Evolutionary conservation across 2,113 vertebrate genomes (phyloP).

Genomic region (Mustelus asterias): DNA sequence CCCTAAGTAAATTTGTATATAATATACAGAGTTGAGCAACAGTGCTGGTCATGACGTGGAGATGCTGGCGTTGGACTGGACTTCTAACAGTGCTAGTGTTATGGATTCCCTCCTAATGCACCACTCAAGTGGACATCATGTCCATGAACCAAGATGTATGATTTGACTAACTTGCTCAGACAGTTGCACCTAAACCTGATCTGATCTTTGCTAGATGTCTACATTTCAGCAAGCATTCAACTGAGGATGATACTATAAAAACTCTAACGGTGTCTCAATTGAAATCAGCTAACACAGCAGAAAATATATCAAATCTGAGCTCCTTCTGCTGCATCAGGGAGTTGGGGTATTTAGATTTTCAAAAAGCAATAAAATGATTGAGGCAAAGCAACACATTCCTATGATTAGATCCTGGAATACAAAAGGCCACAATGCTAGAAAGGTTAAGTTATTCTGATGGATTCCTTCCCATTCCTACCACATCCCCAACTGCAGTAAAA

Average conservation of each 20-base stretch:
- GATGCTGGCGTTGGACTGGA: too few relatives aligned
- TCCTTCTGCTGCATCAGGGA: background rate
- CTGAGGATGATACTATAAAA: too few relatives aligned
- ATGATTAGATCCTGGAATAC: background rate
- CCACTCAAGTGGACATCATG: background rate
- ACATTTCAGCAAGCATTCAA: background rate
- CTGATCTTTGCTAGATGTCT: background rate
- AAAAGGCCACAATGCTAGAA: background rate
- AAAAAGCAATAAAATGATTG: background rate
- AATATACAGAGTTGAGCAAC: background rate
- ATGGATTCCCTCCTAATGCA: background rate
- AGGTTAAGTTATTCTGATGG: background rate
- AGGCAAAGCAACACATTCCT: background rate
- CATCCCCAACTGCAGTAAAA: background rate
- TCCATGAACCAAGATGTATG: background rate
- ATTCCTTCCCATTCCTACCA: background rate
- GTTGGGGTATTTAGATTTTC: background rate
- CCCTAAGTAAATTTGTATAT: background rate
- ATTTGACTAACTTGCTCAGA: background rate
- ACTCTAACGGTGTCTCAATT: background rate
- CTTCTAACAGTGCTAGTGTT: background rate
- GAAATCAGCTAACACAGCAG: background rate
- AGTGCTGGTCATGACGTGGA: background rate
- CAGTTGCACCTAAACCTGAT: background rate
- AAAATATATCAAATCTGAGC: background rate